Percentiles rank a stretch among this genome's conserved stretches.
Conservation (phyloP, 1,140 invertebrate species). For the Camponotus vicinus region DNA sequence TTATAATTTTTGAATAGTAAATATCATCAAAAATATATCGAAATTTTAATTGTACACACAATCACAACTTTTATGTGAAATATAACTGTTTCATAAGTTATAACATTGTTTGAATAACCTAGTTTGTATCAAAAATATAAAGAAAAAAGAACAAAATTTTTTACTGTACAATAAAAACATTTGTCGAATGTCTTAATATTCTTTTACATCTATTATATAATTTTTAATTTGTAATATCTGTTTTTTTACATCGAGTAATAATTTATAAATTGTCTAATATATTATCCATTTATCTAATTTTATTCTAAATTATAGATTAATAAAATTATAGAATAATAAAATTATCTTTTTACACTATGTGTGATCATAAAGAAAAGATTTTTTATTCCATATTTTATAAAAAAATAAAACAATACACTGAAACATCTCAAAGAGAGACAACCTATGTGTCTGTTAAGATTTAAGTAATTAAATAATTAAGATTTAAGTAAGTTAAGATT, state of each 20-base stretch:
- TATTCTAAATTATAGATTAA: neutral
- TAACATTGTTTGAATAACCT: neutral
- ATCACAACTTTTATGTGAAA: too few relatives aligned
- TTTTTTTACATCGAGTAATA: neutral
- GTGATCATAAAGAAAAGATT: neutral
- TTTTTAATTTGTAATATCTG: neutral
- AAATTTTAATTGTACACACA: too few relatives aligned
- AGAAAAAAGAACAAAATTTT: neutral
- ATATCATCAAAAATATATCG: too few relatives aligned
- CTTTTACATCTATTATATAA: too few relatives aligned
- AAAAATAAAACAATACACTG: neutral
- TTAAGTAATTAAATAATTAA: too few relatives aligned
- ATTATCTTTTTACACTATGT: slow-evolving; percentile 5
- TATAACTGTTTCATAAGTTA: too few relatives aligned
- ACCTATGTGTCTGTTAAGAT: neutral
- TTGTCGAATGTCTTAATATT: neutral
- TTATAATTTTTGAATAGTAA: too few relatives aligned
- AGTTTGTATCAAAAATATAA: neutral
- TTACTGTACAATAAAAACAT: neutral
- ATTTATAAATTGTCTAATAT: slow-evolving; percentile 2
- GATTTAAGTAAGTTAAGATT: neutral
- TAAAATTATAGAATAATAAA: neutral
- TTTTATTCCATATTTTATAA: neutral
- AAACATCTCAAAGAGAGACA: neutral
- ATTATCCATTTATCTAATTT: neutral